Base-by-base conservation (phyloP, 2,888 invertebrate species). In the Tetanocera ferruginea region DNA sequence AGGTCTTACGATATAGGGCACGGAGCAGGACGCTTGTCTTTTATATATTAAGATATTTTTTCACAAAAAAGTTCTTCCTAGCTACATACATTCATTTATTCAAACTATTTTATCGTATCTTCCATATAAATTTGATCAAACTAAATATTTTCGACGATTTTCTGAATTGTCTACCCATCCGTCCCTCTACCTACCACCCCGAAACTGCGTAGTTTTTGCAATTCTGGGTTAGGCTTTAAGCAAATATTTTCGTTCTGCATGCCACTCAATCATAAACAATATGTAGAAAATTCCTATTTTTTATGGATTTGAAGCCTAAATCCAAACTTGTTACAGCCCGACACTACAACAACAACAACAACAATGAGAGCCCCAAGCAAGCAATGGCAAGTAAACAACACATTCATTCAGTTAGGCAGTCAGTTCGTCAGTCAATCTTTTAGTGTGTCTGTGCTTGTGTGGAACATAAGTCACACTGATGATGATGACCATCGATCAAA, bases 401-500 rank as follows among this genome's bases (percentile, higher is more conserved):
- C 31, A 43, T 43, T 43, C 37, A 8, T n/a, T 37, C 43, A 43
- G 43, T 66, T 11, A 25, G 51, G 23, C 69, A 51, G 51, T 51
- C 51, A 43, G 67, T 49, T 25, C 17, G 14, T 66, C 66, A 67
- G 69, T 3, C 69, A 69, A 28, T 67, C 43, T 11, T 37, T 37
- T 6, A 37, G 37, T 37, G 37, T 43, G 43, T 43, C 2, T 43
- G 43, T 43, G 11, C 14, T 43, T 43, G 69, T 62, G 70, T 49
- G 34, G 76, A 78, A 74, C 76, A 81, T 79, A 79, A 81, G 79
- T 81, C 81, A 80, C 81, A 80, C 84, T 86, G 87, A 86, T 86
- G 87, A 86, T 86, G 87, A 86, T 86, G 86, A 85, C 86, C 86
- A 86, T 87, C 87, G 84, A 87, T 87, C 87, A 87, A 86, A 86